A percentile compares a stretch with the other conserved stretches of the same genome.
Evolutionary conservation across 1,140 invertebrate species (phyloP).

Genomic region (Papilio polyxenes): DNA sequence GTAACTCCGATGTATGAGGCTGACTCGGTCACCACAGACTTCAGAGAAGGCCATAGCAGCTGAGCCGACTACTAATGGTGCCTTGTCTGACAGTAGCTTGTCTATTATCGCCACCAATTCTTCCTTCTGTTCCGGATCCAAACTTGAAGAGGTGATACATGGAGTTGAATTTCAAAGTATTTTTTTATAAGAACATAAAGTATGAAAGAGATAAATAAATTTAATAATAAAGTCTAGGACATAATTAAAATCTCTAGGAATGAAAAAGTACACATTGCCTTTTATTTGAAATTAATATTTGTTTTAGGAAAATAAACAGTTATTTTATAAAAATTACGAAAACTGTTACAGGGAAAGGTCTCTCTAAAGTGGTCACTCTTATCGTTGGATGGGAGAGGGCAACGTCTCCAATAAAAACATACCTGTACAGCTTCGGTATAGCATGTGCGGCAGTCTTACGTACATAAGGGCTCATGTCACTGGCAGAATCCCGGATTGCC

Average conservation of each 20-base stretch:
- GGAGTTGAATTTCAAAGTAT: no score
- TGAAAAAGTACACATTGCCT: no score
- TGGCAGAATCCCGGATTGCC: slow-evolving; percentile 97
- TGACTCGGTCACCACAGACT: slow-evolving; percentile 97
- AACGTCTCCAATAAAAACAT: background rate
- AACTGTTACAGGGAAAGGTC: no score
- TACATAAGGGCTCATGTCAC: slow-evolving; percentile 99
- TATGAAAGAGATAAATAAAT: no score
- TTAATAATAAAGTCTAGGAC: no score
- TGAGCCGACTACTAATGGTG: slow-evolving; percentile 98
- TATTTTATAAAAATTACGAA: slow-evolving; percentile 15
- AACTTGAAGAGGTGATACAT: slow-evolving; percentile 80
- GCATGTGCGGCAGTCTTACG: slow-evolving; percentile 99
- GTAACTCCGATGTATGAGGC: slow-evolving; percentile 96
- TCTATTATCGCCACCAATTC: slow-evolving; percentile 97
- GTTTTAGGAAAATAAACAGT: background rate
- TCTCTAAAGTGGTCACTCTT: no score
- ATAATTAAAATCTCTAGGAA: no score
- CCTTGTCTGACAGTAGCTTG: slow-evolving; percentile 97
- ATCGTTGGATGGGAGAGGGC: no score
- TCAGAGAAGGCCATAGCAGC: slow-evolving; percentile 99
- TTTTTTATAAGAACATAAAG: no score
- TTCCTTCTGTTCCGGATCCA: slow-evolving; percentile 98
- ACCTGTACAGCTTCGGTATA: slow-evolving; percentile 95
- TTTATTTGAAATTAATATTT: no score